Conservation (phyloP, 2,797 vertebrate species). For the Acanthiza pusilla region DNA sequence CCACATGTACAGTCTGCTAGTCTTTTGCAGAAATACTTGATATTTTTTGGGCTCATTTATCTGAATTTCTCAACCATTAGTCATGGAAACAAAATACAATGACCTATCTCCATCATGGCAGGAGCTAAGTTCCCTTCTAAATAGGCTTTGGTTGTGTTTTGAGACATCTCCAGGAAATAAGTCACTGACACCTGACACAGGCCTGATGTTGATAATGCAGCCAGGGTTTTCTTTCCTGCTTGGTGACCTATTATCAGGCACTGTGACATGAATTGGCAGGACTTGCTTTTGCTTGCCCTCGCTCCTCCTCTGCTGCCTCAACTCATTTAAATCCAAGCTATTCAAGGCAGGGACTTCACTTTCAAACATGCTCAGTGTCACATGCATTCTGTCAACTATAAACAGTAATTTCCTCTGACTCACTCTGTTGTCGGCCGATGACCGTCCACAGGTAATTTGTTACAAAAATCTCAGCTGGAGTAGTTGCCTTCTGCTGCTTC, state of each 20-base stretch:
- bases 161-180: background rate
- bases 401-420: conserved; percentile 65
- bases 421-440: background rate
- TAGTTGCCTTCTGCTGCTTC: background rate
- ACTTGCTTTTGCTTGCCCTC: conserved; percentile 23
- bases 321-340: conserved; percentile 42
- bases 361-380: conserved; percentile 39
- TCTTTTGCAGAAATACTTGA: background rate
- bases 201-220: background rate
- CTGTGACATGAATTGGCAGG: background rate
- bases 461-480: background rate
- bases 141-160: background rate
- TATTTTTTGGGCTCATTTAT: background rate
- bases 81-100: background rate
- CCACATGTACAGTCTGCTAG: background rate
- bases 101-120: background rate
- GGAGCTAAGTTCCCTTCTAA: background rate
- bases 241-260: background rate
- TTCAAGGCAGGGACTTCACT: conserved; percentile 40
- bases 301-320: conserved; percentile 48
- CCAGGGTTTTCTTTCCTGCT: conserved; percentile 4
- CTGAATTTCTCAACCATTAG: background rate
- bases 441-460: background rate
- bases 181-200: background rate
- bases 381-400: conserved; percentile 18